phyloP scores from a whole-genome alignment of 2,113 vertebrate genomes.

The Dasyornis broadbenti region DNA sequence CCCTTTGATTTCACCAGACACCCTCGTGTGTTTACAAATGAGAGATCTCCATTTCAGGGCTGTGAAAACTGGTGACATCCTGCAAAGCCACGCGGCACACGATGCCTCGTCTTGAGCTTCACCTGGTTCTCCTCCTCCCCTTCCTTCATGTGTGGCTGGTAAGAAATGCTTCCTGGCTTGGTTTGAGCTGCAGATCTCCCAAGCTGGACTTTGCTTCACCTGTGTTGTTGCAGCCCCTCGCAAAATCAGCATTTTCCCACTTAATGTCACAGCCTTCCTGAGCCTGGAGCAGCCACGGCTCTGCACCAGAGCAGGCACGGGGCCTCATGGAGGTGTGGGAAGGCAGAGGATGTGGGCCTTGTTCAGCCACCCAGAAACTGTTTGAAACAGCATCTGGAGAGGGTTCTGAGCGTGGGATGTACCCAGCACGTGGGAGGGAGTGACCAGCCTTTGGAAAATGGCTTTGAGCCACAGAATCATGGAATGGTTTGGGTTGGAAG shows the following conservation, averaged over 20 bases:
- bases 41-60: not conserved
- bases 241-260: not conserved
- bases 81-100: not conserved
- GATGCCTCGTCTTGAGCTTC: not conserved
- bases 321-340: not conserved
- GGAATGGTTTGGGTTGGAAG: not conserved
- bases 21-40: rapidly evolving
- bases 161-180: not conserved
- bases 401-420: not conserved
- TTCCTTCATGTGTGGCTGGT: not conserved
- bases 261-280: not conserved
- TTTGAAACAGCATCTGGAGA: not conserved
- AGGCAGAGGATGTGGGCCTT: not conserved
- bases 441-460: not conserved
- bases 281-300: not conserved
- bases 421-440: no score
- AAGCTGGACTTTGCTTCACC: not conserved
- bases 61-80: not conserved
- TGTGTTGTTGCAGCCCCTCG: not conserved
- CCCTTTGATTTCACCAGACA: not conserved
- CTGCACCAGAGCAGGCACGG: not conserved
- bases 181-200: not conserved
- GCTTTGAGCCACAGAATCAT: not conserved
- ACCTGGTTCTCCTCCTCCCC: not conserved
- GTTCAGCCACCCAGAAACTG: not conserved